Conservation (phyloP, 2,797 vertebrate genomes). For the Esox masquinongy region DNA sequence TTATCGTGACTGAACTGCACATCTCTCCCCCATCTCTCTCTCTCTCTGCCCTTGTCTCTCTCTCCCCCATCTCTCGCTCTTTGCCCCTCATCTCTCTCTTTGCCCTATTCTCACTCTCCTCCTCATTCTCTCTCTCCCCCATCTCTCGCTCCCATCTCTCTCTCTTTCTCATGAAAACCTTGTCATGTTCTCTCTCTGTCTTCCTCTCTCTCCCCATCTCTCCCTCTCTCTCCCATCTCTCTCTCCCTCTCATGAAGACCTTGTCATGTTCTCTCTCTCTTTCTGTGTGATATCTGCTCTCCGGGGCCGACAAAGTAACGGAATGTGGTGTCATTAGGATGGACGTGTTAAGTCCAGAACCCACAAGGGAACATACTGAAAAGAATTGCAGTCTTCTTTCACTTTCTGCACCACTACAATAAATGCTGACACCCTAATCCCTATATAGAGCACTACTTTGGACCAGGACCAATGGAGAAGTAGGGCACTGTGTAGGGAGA, state of each 20-base stretch:
- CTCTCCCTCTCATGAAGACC: conserved; percentile 37
- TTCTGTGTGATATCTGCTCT: conserved; percentile 41
- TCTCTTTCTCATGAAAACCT: conserved; percentile 10
- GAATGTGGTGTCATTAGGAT: conserved; percentile 3
- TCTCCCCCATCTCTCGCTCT: conserved; percentile 30
- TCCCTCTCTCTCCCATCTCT: conserved; percentile 26
- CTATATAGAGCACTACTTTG: no score
- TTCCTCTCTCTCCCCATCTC: conserved; percentile 26
- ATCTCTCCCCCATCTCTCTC: conserved; percentile 35
- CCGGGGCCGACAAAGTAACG: conserved; percentile 34
- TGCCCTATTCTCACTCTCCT: conserved; percentile 33
- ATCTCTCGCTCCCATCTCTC: conserved; percentile 30
- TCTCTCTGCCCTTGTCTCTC: neutral
- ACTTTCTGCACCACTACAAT: no score
- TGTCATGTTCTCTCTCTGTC: neutral
- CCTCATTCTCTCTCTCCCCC: conserved; percentile 31
- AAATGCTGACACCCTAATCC: no score
- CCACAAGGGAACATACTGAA: no score
- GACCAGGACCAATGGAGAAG: no score
- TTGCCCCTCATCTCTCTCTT: conserved; percentile 35
- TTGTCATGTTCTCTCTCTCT: conserved; percentile 39
- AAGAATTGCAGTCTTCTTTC: no score
- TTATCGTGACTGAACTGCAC: conserved; percentile 52
- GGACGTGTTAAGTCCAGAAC: no score
- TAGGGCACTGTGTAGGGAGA: no score